Percentiles rank a stretch among this genome's conserved stretches.
phyloP scores from a whole-genome alignment of 2,888 invertebrate species.

The Galerucella pusilla region DNA sequence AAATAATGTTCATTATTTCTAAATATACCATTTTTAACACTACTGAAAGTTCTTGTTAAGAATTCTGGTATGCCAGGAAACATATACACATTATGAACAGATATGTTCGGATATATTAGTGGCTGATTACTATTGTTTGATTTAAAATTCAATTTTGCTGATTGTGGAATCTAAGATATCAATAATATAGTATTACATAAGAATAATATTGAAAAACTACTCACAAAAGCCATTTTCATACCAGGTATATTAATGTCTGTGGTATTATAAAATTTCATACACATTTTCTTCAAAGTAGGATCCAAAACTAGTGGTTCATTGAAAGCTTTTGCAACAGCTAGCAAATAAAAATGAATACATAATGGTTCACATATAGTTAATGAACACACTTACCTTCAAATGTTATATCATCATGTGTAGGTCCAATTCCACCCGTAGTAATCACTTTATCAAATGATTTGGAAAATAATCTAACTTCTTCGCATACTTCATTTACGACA shows the following conservation, averaged over 20 bases:
- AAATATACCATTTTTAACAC: conserved; percentile 61
- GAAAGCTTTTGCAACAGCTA: conserved; percentile 70
- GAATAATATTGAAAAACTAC: conserved; percentile 23
- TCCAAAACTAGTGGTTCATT: conserved; percentile 64
- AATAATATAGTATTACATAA: conserved; percentile 2
- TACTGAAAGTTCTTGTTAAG: conserved; percentile 62
- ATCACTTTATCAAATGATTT: conserved; percentile 73
- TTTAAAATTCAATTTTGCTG: conserved; percentile 64
- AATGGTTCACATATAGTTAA: background rate
- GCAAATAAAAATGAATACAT: background rate
- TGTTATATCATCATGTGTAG: conserved; percentile 83
- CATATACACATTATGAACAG: conserved; percentile 73
- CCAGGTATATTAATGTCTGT: conserved; percentile 62
- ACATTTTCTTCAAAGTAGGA: conserved; percentile 65
- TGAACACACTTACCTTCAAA: conserved; percentile 69
- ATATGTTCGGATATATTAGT: conserved; percentile 65
- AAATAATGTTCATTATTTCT: conserved; percentile 62
- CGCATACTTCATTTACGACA: conserved; percentile 71
- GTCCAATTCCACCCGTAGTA: conserved; percentile 82
- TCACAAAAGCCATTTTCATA: conserved; percentile 63
- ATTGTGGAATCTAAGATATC: conserved; percentile 66
- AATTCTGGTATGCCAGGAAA: conserved; percentile 78
- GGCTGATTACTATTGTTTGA: conserved; percentile 53
- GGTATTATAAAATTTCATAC: conserved; percentile 64
- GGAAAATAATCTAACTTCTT: conserved; percentile 73